Conservation (phyloP, 35 echinoderm and acorn worm genomes). For the Antedon bifida region DNA sequence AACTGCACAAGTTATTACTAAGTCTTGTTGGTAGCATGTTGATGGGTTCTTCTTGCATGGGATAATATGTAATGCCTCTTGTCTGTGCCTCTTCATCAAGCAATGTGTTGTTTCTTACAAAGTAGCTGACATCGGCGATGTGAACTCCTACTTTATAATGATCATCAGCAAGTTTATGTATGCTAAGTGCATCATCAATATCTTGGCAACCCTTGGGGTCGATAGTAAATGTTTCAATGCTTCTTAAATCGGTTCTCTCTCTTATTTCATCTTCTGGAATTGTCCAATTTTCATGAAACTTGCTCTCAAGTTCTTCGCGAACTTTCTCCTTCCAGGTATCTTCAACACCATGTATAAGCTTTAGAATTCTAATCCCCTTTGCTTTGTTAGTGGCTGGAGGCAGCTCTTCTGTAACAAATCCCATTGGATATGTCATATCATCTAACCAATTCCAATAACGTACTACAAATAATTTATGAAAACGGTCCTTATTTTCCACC, state of each 20-base stretch:
- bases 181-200: conserved; percentile 84
- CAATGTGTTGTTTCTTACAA: conserved; percentile 31
- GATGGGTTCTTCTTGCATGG: too few species aligned
- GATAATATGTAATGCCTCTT: conserved; percentile 55
- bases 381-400: conserved; percentile 26
- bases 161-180: conserved; percentile 19
- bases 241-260: conserved; percentile 34
- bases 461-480: conserved; percentile 74
- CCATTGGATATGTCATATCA: conserved; percentile 54
- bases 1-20: conserved; percentile 47
- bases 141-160: conserved; percentile 53
- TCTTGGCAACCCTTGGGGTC: conserved; percentile 63
- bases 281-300: conserved; percentile 48
- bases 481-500: conserved; percentile 34
- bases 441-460: conserved; percentile 48
- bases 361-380: conserved; percentile 55
- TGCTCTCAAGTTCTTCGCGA: conserved; percentile 11
- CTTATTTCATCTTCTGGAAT: conserved; percentile 46
- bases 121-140: conserved; percentile 91
- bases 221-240: conserved; percentile 45
- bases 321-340: conserved; percentile 33
- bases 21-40: conserved; percentile 68
- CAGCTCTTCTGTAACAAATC: conserved; percentile 62
- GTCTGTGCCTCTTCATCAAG: conserved; percentile 59
- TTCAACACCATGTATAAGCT: conserved; percentile 52